A percentile compares a stretch with the other conserved stretches of the same genome.
phyloP scores from a whole-genome alignment of 2,888 invertebrate genomes.

The Imbricaverruca yamaguchii region DNA sequence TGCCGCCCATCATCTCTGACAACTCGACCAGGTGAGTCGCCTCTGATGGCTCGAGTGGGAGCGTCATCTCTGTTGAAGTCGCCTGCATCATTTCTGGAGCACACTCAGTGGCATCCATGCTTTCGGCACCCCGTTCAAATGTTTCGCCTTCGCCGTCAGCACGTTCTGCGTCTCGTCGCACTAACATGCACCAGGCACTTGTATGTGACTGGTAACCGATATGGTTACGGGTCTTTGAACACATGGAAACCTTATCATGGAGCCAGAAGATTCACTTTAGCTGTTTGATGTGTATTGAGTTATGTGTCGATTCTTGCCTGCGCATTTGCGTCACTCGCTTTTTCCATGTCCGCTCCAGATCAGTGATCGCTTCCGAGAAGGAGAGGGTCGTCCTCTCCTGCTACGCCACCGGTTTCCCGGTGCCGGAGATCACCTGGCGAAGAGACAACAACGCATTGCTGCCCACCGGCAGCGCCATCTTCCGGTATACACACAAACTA shows the following conservation, averaged over 20 bases:
- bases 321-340: no score
- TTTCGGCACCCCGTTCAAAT: no score
- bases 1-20: constrained; percentile 88
- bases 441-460: constrained; percentile 86
- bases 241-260: no score
- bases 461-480: constrained; percentile 71
- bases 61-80: not conserved
- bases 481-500: constrained; percentile 28
- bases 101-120: no score
- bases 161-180: no score
- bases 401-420: constrained; percentile 78
- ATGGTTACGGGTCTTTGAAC: no score
- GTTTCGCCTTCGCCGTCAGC: no score
- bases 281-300: no score
- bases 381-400: constrained; percentile 74
- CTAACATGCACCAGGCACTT: no score
- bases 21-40: constrained; percentile 66
- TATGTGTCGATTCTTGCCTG: no score
- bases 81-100: not conserved
- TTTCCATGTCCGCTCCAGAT: constrained; percentile 43
- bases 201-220: no score
- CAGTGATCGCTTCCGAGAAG: constrained; percentile 66
- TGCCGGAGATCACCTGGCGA: constrained; percentile 79
- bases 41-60: not conserved
- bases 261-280: no score